Evolutionary conservation across 2,113 vertebrate species (phyloP), one percentile per base, ranked within the genome.

Genomic region (Cyprinodon tularosa): DNA sequence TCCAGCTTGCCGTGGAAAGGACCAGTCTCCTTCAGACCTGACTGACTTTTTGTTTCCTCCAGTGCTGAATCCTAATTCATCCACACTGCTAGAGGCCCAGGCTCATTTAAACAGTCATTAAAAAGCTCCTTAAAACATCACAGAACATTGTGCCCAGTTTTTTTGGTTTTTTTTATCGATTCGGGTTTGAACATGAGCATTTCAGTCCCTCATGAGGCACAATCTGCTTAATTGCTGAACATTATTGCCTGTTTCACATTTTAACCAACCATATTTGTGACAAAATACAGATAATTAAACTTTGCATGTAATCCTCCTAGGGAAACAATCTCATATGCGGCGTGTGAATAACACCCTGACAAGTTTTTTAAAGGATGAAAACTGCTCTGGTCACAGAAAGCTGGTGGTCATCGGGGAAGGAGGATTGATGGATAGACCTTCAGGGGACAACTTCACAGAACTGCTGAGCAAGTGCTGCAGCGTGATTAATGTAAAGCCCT

Each of bases 341-440:
- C 17, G 5, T 63, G 36, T 39, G 50, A 20, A 57, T 11, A 39
- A 40, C 48, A 45, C 71, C 44, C 3, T 66, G 64, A n/a, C 12
- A 40, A 39, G 20, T 4, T 73, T 81, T 81, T 74, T 68, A 47
- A 84, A 81, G 82, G 47, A 67, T 76, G 79, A 80, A 72, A 67
- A 62, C 81, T n/a, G 42, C 37, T 36, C 66, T 76, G 53, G n/a
- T 80, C 72, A 70, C 9, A 67, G 76, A 76, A 48, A 29, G 64
- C 6, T 39, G 71, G 59, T 4, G 78, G 88, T 83, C 81, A 85
- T 80, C 66, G 9, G 84, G 83, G 89, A 78, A 15, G 44, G 36
- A 76, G 77, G 74, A 89, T 90, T 92, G 90, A 91, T 91, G 87
- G 83, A 85, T 83, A 57, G 84, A 84, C 88, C 89, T 92, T 89